Evolutionary conservation across 2,797 vertebrate genomes (phyloP), one percentile per base, ranked within the genome.

Genomic region (Epinephelus malabaricus): DNA sequence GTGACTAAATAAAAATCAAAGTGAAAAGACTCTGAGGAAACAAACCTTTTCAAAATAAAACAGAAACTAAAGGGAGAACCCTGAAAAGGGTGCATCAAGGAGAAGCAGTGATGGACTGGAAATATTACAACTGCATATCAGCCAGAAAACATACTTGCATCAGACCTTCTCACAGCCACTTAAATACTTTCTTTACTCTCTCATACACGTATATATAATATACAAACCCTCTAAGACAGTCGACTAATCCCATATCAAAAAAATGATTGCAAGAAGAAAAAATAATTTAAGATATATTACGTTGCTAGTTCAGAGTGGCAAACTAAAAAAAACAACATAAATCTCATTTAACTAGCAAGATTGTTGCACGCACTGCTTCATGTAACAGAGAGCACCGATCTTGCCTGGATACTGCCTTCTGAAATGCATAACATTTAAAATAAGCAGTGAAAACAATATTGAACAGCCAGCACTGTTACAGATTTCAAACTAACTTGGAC

Each of bases 171-270:
- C 66, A 73, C 21, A 73, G 47, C 47, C 76, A 67, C 40, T 80
- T 85, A 73, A 80, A 86, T 80, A 78, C 54, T 51, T 64, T 70
- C 73, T 82, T 61, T 58, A 67, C 68, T 82, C 43, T 67, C 60
- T 69, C 73, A 76, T 55, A 84, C 53, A 77, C 89, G 89, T 93
- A 92, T 93, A 93, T 93, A 94, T 91, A 90, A 92, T 91, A 93
- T 92, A 94, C 91, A 91, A 83, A 72, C 75, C 79, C 72, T 82
- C 62, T 38, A 6, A 81, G 73, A 86, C 69, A 78, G 68, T 84
- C 51, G 14, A 64, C 51, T 51, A 74, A 65, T 78, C 64, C 55
- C 65, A 68, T 55, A 51, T 27, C 56, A 45, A 47, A 68, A 53
- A 74, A 69, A 76, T 18, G 56, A 83, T 25, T 72, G 76, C 75